A percentile compares a stretch with the other conserved stretches of the same genome.
These are phyloP conservation scores for Pangasius sanitwongsei DNA, from an alignment of 2,797 vertebrate genomes.

Conservation along the genomic window DNA sequence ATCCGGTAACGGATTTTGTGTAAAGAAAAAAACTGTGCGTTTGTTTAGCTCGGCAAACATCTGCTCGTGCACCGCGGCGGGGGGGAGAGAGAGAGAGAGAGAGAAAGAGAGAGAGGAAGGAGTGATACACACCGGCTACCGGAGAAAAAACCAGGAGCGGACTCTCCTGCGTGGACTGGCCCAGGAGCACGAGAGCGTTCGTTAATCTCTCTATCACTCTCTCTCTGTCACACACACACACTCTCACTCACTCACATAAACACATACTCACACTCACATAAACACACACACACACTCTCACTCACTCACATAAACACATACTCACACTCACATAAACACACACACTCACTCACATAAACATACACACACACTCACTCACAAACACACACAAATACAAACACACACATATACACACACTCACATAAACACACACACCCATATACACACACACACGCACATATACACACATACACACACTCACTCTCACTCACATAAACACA, in stretches of 20 bases:
- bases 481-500: not conserved
- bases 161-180: constrained; percentile 65
- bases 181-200: not conserved
- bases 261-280: not conserved
- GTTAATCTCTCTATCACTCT: not conserved
- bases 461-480: not conserved
- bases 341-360: no score
- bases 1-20: not conserved
- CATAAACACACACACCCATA: no score
- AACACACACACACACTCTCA: not conserved
- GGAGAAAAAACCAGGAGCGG: constrained; percentile 77
- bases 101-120: not conserved
- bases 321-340: not conserved
- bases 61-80: constrained; percentile 79
- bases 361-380: not conserved
- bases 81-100: not conserved
- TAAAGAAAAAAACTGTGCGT: constrained; percentile 42
- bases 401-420: not conserved
- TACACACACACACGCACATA: not conserved
- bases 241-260: not conserved
- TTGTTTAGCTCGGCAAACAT: constrained; percentile 72
- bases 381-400: no score
- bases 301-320: not conserved
- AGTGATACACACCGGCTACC: constrained; percentile 59
- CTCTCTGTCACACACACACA: not conserved